These are phyloP conservation scores for Callyntrura guangdongensis DNA, from an alignment of 2,888 invertebrate genomes.

Conservation along the genomic window DNA sequence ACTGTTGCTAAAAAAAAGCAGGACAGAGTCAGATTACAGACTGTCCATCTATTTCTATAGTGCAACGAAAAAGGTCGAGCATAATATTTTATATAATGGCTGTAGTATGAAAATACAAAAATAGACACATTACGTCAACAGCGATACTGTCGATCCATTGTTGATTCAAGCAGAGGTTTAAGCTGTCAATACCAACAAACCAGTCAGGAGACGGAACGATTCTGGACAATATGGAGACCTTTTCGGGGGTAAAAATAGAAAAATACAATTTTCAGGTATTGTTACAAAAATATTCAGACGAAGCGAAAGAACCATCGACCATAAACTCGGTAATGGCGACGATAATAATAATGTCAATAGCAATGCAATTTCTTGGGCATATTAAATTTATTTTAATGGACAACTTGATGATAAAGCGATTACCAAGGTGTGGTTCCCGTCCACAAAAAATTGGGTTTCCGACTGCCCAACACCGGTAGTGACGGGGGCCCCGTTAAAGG, in stretches of 20 bases:
- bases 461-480: slow-evolving; percentile 88
- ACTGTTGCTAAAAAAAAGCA: not conserved
- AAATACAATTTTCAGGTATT: not conserved
- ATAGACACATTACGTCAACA: slow-evolving; percentile 80
- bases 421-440: slow-evolving; percentile 87
- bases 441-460: slow-evolving; percentile 86
- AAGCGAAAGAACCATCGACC: not conserved
- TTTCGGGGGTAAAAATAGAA: slow-evolving; percentile 81
- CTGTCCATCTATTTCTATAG: not conserved
- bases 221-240: slow-evolving; percentile 89
- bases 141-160: slow-evolving; percentile 83
- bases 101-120: slow-evolving; percentile 26
- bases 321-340: not conserved
- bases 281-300: not conserved
- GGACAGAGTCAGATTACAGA: not conserved
- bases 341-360: not conserved
- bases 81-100: not conserved
- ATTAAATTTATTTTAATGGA: slow-evolving; percentile 23
- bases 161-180: slow-evolving; percentile 88
- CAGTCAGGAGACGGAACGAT: slow-evolving; percentile 90
- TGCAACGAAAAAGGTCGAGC: not conserved
- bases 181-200: slow-evolving; percentile 89
- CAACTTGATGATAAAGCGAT: slow-evolving; percentile 81
- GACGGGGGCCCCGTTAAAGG: slow-evolving; percentile 88
- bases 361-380: not conserved